Conservation (phyloP, 2,113 vertebrate species). For the Callorhinus ursinus region DNA sequence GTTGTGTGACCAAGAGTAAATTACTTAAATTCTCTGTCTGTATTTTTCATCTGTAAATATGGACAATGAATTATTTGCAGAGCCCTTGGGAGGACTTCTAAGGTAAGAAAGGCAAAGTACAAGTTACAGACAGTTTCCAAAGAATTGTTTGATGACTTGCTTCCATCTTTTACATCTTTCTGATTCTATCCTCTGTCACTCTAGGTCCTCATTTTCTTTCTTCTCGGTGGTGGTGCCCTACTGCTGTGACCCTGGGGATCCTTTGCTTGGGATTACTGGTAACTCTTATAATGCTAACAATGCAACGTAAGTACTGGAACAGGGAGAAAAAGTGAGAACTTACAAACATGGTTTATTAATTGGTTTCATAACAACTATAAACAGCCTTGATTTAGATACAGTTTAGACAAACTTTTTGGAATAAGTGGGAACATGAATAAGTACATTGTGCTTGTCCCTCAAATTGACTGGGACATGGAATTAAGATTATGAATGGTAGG, state of each 20-base stretch:
- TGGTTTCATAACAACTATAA: neutral
- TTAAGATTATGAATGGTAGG: neutral
- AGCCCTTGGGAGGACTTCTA: neutral
- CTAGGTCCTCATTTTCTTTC: neutral
- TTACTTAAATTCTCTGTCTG: neutral
- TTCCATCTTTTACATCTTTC: neutral
- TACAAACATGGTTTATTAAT: neutral
- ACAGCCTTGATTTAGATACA: neutral
- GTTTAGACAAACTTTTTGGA: constrained; percentile 28
- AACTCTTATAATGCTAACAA: constrained; percentile 39
- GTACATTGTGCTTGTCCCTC: neutral
- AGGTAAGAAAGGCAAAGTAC: neutral
- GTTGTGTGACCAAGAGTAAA: neutral
- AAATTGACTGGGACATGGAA: neutral
- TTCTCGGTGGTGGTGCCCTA: constrained; percentile 66
- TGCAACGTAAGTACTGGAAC: constrained; percentile 71
- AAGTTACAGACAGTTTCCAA: neutral
- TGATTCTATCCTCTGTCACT: constrained; percentile 17
- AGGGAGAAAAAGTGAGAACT: neutral
- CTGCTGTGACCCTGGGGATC: constrained; percentile 47
- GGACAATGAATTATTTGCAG: neutral
- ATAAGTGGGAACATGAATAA: neutral
- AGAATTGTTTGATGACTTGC: neutral
- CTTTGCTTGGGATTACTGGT: constrained; percentile 74
- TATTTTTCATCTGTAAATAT: neutral